Conservation (phyloP, 2,888 invertebrate species). For the Trichopoda pennipes region DNA sequence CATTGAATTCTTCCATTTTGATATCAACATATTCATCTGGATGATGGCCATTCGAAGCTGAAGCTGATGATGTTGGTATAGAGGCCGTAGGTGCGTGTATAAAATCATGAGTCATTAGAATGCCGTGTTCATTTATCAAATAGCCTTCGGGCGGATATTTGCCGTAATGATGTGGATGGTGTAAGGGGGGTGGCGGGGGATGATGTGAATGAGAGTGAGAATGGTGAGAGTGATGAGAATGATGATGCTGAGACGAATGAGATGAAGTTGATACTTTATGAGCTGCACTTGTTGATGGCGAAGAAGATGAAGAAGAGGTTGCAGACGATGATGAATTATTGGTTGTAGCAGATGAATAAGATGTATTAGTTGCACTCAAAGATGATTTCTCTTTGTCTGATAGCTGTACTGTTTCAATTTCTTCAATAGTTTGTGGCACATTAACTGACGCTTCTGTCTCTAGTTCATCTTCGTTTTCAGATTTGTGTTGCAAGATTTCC, state of each 20-base stretch:
- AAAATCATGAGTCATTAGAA: slow-evolving; percentile 77
- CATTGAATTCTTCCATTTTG: slow-evolving; percentile 77
- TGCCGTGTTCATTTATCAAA: slow-evolving; percentile 77
- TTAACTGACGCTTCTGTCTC: slow-evolving; percentile 34
- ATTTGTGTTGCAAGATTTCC: slow-evolving; percentile 43
- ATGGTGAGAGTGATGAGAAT: slow-evolving; percentile 53
- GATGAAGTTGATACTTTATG: slow-evolving; percentile 40
- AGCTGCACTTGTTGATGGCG: slow-evolving; percentile 50
- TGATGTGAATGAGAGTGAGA: slow-evolving; percentile 68
- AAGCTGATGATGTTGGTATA: slow-evolving; percentile 69
- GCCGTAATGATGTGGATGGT: slow-evolving; percentile 71
- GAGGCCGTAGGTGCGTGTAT: slow-evolving; percentile 70
- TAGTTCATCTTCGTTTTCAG: slow-evolving; percentile 49
- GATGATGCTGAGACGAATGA: slow-evolving; percentile 42
- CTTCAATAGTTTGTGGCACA: slow-evolving; percentile 75
- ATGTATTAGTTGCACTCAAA: slow-evolving; percentile 34
- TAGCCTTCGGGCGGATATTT: slow-evolving; percentile 75
- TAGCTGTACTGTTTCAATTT: slow-evolving; percentile 74
- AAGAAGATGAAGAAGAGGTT: slow-evolving; percentile 33
- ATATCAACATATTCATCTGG: slow-evolving; percentile 73
- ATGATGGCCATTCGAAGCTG: slow-evolving; percentile 68
- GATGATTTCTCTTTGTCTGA: slow-evolving; percentile 26
- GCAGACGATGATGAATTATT: slow-evolving; percentile 33
- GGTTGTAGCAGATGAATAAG: slow-evolving; percentile 33
- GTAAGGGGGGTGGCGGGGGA: slow-evolving; percentile 61